A percentile compares a stretch with the other conserved stretches of the same genome.
Evolutionary conservation across 1,140 invertebrate species (phyloP).

Genomic region (Drosophila athabasca): DNA sequence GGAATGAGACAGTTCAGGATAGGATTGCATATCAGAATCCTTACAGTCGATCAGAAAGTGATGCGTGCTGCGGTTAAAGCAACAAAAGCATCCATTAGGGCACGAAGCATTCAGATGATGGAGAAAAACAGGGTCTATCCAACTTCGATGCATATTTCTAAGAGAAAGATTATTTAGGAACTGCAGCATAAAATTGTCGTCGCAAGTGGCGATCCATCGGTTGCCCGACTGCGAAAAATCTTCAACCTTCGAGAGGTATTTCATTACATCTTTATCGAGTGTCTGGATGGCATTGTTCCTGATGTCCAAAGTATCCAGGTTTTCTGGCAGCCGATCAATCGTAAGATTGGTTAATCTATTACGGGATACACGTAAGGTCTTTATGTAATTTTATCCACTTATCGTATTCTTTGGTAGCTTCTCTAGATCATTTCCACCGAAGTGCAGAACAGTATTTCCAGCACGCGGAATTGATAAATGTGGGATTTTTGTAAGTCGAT

Average conservation of each 20-base stretch:
- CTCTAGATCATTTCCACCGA: background rate
- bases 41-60: slow-evolving; percentile 12
- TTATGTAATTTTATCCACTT: slow-evolving; percentile 2
- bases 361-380: too few relatives aligned
- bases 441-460: too few relatives aligned
- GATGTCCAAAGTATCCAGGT: slow-evolving; percentile 5
- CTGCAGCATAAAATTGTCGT: background rate
- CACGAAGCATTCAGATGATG: background rate
- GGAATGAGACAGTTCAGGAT: background rate
- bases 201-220: slow-evolving; percentile 12
- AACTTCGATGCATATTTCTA: background rate
- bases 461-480: too few relatives aligned
- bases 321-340: background rate
- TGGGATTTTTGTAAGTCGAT: background rate
- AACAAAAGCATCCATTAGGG: slow-evolving; percentile 15
- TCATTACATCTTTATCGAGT: background rate
- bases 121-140: background rate
- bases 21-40: background rate
- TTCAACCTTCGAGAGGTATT: background rate
- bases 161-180: too few relatives aligned
- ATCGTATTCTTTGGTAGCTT: background rate
- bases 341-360: background rate
- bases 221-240: slow-evolving; percentile 19
- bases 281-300: background rate
- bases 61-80: background rate